Evolutionary conservation across 2,797 vertebrate species (phyloP), one percentile per base, ranked within the genome.

Genomic region (Crocodylus rhombifer): DNA sequence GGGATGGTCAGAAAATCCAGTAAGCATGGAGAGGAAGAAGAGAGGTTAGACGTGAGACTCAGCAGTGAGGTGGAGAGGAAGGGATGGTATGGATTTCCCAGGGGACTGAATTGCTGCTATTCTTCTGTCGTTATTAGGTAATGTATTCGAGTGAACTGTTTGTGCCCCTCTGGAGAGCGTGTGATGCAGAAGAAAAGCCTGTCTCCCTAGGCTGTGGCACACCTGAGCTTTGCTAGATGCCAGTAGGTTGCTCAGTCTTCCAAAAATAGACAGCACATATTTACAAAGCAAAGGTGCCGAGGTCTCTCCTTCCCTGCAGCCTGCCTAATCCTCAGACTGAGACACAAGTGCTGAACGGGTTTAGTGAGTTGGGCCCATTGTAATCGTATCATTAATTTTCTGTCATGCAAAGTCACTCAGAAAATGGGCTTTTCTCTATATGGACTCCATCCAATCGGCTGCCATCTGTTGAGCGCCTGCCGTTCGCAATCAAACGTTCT

Each of bases 311-410:
- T 33, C 25, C 69, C 81, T 57, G 5, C 26, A 0, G 11, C 30
- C n/a, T 57, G 33, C 77, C 18, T 81, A 82, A 77, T 51, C 0
- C 79, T 92, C 23, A 10, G 62, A 11, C 4, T 74, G 79, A 51
- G 81, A 2, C 56, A 1, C 25, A 18, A 1, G 0, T 58, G 4
- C 61, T 5, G 71, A 79, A 42, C 4, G 4, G 80, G 86, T 0
- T 0, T 21, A 25, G 69, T 61, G 77, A 82, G n/a, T 90, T 0
- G 0, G 30, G 57, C 76, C 82, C 0, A 0, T 2, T 79, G 89
- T 71, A 80, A 87, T 87, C 63, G 64, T 18, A 16, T 61, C 63
- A 36, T 4, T 81, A 2, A 1, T 69, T 64, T 83, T 92, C 2
- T 0, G 42, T 51, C 42, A 51, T 51, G 42, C 42, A 51, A 51